Evolutionary conservation across 2,113 vertebrate species (phyloP).

Genomic region (Tragelaphus strepsiceros): DNA sequence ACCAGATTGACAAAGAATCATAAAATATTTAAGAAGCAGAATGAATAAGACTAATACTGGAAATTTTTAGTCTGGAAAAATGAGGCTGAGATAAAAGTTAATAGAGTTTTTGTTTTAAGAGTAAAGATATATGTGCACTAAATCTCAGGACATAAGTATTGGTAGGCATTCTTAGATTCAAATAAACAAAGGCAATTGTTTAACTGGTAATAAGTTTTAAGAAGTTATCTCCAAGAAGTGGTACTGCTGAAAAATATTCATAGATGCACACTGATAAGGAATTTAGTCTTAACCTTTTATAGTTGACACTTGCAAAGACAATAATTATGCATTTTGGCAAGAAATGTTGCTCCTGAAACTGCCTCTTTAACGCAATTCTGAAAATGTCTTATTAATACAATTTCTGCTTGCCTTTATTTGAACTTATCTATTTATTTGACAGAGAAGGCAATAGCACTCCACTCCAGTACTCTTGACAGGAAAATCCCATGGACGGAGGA

Average conservation of each 20-base stretch:
- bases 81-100: background rate
- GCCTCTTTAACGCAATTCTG: background rate
- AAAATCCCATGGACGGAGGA: too few relatives aligned
- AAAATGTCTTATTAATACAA: background rate
- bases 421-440: background rate
- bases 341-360: constrained; percentile 1
- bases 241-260: background rate
- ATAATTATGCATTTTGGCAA: background rate
- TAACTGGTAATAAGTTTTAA: background rate
- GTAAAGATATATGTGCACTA: background rate
- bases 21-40: background rate
- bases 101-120: background rate
- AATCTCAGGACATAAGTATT: background rate
- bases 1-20: background rate
- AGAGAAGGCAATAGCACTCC: background rate
- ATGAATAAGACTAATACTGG: background rate
- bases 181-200: constrained; percentile 30
- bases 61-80: background rate
- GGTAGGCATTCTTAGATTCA: constrained; percentile 3
- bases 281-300: background rate
- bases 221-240: background rate
- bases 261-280: background rate
- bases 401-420: constrained; percentile 1
- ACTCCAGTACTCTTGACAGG: too few relatives aligned
- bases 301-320: background rate